Evolutionary conservation across 2,888 invertebrate genomes (phyloP).

Genomic region (Autographa pulchrina): DNA sequence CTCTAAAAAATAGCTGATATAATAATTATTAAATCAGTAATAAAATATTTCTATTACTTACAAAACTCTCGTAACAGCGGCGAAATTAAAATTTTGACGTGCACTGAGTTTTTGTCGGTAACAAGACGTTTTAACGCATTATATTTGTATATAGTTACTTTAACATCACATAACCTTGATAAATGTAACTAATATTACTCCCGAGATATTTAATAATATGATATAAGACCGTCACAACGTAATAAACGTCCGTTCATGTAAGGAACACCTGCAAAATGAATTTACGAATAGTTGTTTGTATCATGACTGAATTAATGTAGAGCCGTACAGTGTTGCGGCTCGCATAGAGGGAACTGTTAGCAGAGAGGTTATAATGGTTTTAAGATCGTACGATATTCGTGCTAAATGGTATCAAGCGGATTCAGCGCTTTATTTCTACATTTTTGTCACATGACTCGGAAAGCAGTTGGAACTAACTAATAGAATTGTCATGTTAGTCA

Average conservation of each 20-base stretch:
- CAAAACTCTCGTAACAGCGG: constrained; percentile 18
- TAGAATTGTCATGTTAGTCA: no score
- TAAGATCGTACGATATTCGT: constrained; percentile 60
- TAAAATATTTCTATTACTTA: constrained; percentile 36
- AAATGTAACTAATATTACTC: constrained; percentile 45
- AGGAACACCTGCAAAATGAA: constrained; percentile 38
- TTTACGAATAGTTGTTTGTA: constrained; percentile 22
- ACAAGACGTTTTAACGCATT: constrained; percentile 26
- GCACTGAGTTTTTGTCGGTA: constrained; percentile 23
- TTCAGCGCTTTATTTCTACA: constrained; percentile 54
- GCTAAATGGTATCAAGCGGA: constrained; percentile 55
- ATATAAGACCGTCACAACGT: constrained; percentile 22
- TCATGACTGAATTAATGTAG: constrained; percentile 42
- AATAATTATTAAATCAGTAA: not conserved
- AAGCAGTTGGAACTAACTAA: no score
- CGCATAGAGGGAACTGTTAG: constrained; percentile 46
- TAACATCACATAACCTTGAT: constrained; percentile 60
- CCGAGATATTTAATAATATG: constrained; percentile 11
- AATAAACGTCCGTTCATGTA: constrained; percentile 33
- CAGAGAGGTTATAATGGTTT: constrained; percentile 64
- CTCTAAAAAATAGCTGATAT: not conserved
- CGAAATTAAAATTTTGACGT: constrained; percentile 11
- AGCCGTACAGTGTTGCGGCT: constrained; percentile 46
- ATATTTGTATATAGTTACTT: constrained; percentile 27
- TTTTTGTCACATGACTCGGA: not conserved